These are phyloP conservation scores for Picathartes gymnocephalus DNA, from an alignment of 2,113 vertebrate genomes.

Conservation along the genomic window DNA sequence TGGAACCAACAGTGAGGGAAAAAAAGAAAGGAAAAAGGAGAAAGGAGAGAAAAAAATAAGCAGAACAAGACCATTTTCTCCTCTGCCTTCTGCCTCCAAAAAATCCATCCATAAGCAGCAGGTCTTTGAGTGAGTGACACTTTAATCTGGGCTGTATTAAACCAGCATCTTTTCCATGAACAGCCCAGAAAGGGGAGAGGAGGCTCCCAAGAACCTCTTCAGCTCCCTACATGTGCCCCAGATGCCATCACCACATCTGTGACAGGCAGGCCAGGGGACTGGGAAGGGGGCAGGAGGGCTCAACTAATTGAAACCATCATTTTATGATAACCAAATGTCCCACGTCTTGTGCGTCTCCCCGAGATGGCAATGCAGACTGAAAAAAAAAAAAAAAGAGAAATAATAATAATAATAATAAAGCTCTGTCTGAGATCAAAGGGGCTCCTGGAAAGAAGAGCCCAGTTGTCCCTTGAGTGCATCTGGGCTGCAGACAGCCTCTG, in stretches of 20 bases:
- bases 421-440: conserved; percentile 48
- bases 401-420: neutral
- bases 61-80: neutral
- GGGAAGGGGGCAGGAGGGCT: neutral
- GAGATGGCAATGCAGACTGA: neutral
- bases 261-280: neutral
- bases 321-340: conserved; percentile 43
- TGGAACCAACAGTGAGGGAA: neutral
- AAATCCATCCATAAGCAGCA: neutral
- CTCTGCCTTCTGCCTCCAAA: neutral
- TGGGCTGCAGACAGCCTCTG: conserved; percentile 68
- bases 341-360: neutral
- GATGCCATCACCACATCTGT: neutral
- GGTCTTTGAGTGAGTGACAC: neutral
- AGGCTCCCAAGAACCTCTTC: neutral
- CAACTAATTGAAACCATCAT: conserved; percentile 2
- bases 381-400: neutral
- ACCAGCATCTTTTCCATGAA: neutral
- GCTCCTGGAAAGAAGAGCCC: conserved; percentile 49
- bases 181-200: neutral
- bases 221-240: neutral
- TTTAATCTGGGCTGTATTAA: conserved; percentile 28
- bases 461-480: conserved; percentile 53
- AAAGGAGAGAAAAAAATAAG: fast-evolving
- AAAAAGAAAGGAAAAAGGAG: neutral